Evolutionary conservation across 2,797 vertebrate genomes (phyloP), one percentile per base, ranked within the genome.

Genomic region (Chlorospingus flavigularis): DNA sequence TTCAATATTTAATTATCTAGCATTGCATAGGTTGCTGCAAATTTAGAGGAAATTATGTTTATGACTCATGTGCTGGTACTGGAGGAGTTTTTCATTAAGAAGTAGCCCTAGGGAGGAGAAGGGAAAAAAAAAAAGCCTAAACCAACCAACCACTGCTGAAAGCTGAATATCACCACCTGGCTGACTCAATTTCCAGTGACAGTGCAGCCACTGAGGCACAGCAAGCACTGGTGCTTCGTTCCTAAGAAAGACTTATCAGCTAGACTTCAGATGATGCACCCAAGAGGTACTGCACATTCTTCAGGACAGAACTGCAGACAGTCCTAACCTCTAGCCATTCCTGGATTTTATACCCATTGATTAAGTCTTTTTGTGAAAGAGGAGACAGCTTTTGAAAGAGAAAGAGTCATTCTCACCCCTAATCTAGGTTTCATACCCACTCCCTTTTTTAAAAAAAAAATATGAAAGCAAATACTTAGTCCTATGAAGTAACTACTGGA

Each of bases 1-100:
- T 60, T 86, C 72, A 93, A 77, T 78, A 95, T 84, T 94, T 28
- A 84, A 94, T 88, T 94, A 84, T 47, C 50, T 43, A 26, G 18
- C 19, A 48, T 40, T 48, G 48, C 92, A 90, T 10, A 90, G 40
- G 42, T 78, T 88, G 71, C 72, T 75, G 43, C 23, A 11, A 54
- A 84, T 65, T 71, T 76, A 95, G 61, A 91, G 39, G 57, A 71
- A 90, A 71, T 92, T 74, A 92, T 45, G 33, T 63, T 93, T 87
- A 76, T 92, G 87, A 94, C 78, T 94, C 92, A 94, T n/a, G 57
- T 16, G 30, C 57, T 66, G 67, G 43, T 58, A 51, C 66, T 77
- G 65, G 68, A 91, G 26, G 15, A 87, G 55, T 35, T 92, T 71
- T 79, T 74, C 48, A 55, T 55, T 71, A 55, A 62, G 43, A 57